Evolutionary conservation across 2,113 vertebrate species (phyloP), one percentile per base, ranked within the genome.

Genomic region (Trochalopteron elliotii): DNA sequence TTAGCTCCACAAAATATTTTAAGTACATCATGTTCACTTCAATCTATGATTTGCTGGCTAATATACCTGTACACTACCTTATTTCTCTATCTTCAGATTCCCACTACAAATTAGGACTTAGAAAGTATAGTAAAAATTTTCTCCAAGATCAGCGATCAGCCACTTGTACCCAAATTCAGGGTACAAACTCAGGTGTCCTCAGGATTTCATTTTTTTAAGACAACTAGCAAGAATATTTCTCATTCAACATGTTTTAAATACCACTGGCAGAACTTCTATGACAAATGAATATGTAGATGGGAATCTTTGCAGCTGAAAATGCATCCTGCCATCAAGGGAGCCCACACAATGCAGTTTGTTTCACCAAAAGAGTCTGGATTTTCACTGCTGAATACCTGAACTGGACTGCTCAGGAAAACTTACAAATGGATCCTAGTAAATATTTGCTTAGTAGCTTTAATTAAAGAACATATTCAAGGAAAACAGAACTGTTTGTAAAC

Each of bases 401-500:
- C 24, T 4, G 15, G 16, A 6, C 33, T 67, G 50, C 60, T 49
- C 28, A 13, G 61, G 40, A 57, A 93, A 63, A 17, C 59, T 56
- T 40, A 53, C 21, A 76, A 71, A 77, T 5, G 2, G 2, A 24
- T 52, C 18, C 10, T 60, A 44, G 76, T 42, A 61, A 77, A 57
- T 60, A 68, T 60, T 74, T 92, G 31, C 33, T 56, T 28, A 40
- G 47, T 80, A 27, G 27, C 11, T 77, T 86, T 53, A 72, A 94
- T 52, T 52, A 69, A 75, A 87, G n/a, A 64, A 65, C 57, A 20
- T 33, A 40, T n/a, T 75, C 52, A 67, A 88, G 60, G 64, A 64
- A 90, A 85, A 22, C 30, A 82, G 35, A 75, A 74, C 52, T 92
- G 88, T 96, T 92, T 81, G 90, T 90, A 97, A 94, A 94, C 72